Evolutionary conservation across 2,113 vertebrate genomes (phyloP), one percentile per base, ranked within the genome.

Genomic region (Menidia beryllina): DNA sequence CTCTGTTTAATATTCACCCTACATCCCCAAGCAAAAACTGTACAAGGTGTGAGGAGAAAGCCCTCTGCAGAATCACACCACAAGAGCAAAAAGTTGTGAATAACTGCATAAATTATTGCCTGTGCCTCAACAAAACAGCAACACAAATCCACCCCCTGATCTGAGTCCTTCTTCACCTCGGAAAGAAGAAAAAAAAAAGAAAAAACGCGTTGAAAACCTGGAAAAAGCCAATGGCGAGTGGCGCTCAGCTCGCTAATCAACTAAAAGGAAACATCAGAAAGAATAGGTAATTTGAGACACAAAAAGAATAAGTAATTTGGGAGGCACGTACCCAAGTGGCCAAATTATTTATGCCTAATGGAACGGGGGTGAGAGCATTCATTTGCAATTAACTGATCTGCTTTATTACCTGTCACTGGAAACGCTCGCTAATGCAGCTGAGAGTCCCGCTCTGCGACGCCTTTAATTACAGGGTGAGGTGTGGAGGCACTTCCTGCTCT

Each of bases 301-400:
- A 93, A 91, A 94, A 94, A 92, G 93, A 94, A 94, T 94, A 89
- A 87, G 93, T 94, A 92, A 92, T 92, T 92, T 92, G 88, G 86
- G 89, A 92, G 89, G 85, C 91, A 85, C 78, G 69, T 86, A 93
- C 93, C 91, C 93, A 93, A 91, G 93, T 91, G 94, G 91, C 91
- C 93, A 92, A 90, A 94, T 94, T 93, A 94, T 94, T 92, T 94
- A 93, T 94, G 92, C 93, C 88, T 93, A 92, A 93, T 93, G 91
- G 86, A 94, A 93, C 69, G 58, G 87, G 82, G 81, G 83, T 80
- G 83, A 45, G 81, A 36, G 90, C 80, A 77, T 88, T 93, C 89
- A 87, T 90, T 89, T 89, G 91, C 91, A 93, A 93, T 93, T 93
- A 93, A 90, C 84, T 75, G 26, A 82, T 76, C 55, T 77, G 82